Base-by-base conservation (phyloP, 1,140 invertebrate genomes). In the Brachionus angularis region DNA sequence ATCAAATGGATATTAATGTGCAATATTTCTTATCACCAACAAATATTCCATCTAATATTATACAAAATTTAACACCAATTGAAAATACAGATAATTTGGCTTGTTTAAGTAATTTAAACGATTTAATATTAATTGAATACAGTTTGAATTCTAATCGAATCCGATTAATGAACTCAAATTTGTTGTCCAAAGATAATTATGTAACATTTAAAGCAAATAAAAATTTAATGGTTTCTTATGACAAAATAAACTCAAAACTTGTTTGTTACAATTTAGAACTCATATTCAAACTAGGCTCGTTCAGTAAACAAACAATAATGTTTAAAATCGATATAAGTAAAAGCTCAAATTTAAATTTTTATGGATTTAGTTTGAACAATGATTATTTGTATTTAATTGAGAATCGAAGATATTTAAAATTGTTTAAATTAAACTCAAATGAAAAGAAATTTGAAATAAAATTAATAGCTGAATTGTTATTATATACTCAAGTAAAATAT, bases 1-100 rank as follows among this genome's bases (percentile, higher is more conserved):
- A 14, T 5, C 10, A 55, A 16, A 10, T 33, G 16, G 31, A 33
- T 7, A 55, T 33, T 12, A 33, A 55, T 10, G 34, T 55, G n/a
- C 27, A 55, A 23, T 55, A 55, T 31, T 55, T 55, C 34, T 33
- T 55, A 18, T 33, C n/a, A 16, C 52, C 52, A n/a, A 55, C 52
- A 29, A 55, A 55, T 23, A 55, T 55, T 14, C 31, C 53, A 36
- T 8, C 39, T 2, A 58, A 25, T 16, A 21, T 10, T 23, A 36
- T 58, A 7, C 18, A 58, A 5, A 3, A 16, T 21, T 21, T 58
- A 5, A 55, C 10, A 7, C 5, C 52, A 10, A 18, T 55, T 29
- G 52, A 55, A 5, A 31, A 33, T 5, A 33, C 31, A 33, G 52
- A 55, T 34, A 55, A 55, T 23, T 23, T 55, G 7, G 14, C 34